Evolutionary conservation across 2,797 vertebrate genomes (phyloP).

Genomic region (Muscicapa comitata): DNA sequence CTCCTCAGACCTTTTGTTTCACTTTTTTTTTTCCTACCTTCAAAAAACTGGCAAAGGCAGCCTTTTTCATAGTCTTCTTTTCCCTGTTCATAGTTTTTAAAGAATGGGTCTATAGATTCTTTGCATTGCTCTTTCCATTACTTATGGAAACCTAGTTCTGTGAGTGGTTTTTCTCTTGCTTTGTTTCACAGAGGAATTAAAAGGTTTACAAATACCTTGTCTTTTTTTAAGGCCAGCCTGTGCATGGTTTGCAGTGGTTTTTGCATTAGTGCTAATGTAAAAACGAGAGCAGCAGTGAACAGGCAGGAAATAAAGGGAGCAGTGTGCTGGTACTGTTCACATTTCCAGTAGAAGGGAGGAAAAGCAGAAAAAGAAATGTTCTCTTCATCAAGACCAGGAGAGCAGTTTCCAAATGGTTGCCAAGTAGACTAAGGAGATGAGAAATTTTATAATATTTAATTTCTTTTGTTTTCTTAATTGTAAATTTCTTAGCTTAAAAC

Average conservation of each 20-base stretch:
- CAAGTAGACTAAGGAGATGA: neutral
- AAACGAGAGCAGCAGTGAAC: neutral
- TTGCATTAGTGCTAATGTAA: neutral
- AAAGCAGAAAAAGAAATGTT: neutral
- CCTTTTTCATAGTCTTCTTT: neutral
- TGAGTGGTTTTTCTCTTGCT: neutral
- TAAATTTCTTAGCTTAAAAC: neutral
- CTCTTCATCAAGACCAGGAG: neutral
- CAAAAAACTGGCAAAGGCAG: neutral
- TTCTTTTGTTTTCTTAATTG: neutral
- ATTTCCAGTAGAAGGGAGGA: neutral
- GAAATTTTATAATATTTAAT: neutral
- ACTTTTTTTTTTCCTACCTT: neutral
- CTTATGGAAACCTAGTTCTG: neutral
- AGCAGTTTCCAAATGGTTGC: neutral
- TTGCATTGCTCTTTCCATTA: neutral
- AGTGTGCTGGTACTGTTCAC: neutral
- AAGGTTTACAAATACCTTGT: neutral
- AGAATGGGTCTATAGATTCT: neutral
- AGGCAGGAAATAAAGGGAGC: neutral
- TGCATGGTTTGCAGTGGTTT: neutral
- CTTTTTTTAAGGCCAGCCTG: neutral
- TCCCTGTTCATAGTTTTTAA: neutral
- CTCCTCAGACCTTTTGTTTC: conserved; percentile 7
- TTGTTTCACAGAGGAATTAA: neutral